phyloP scores from a whole-genome alignment of 2,113 vertebrate genomes.

The Gracilinanus agilis region DNA sequence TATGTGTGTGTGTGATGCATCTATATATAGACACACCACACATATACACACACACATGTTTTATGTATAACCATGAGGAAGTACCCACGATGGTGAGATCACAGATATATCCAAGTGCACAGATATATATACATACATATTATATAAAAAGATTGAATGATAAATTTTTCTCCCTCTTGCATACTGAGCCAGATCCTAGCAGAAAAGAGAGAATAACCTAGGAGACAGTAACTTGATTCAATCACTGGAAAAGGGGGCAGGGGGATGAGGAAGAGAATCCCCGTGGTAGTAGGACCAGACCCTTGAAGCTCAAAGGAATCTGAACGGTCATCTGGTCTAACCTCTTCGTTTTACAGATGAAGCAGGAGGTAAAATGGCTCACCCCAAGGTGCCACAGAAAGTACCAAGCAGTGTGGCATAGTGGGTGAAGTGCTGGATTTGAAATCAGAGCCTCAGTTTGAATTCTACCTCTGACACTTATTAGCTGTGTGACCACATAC shows the following conservation, averaged over 20 bases:
- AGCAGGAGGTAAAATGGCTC: not conserved
- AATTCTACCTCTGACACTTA: not conserved
- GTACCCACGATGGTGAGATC: not conserved
- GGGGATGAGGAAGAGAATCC: not conserved
- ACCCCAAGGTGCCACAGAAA: not conserved
- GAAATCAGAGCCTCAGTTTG: not conserved
- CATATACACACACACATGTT: slow-evolving; percentile 21
- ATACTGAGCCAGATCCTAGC: slow-evolving; percentile 7
- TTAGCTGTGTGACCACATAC: not conserved
- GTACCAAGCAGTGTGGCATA: not conserved
- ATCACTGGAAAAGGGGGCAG: not conserved
- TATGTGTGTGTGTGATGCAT: not conserved
- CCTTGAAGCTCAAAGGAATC: not conserved
- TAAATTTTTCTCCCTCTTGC: slow-evolving; percentile 39
- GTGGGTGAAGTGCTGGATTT: not conserved
- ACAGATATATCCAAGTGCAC: not conserved
- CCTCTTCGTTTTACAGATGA: not conserved
- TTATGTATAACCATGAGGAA: not conserved
- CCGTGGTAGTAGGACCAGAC: not conserved
- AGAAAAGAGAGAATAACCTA: slow-evolving; percentile 28
- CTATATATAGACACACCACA: not conserved
- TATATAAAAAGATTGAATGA: slow-evolving; percentile 41
- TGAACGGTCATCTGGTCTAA: not conserved
- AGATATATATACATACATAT: not conserved
- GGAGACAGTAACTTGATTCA: not conserved